Evolutionary conservation across 1,140 invertebrate species (phyloP), one percentile per base, ranked within the genome.

Genomic region (Augochlora pura): DNA sequence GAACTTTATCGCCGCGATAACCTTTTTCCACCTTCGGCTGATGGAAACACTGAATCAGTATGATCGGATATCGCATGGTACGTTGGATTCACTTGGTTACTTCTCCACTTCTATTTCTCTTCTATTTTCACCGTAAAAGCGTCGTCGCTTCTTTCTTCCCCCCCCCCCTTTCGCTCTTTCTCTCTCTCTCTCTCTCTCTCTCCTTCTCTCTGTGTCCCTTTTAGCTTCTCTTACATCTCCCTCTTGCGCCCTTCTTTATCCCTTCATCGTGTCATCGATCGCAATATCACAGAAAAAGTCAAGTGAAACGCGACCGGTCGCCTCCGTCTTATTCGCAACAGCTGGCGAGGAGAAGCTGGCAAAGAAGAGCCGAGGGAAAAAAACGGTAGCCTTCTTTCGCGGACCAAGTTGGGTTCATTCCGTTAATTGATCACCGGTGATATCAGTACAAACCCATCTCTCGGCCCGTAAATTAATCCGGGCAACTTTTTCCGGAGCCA

Each of bases 11-110:
- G 63, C 72, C 59, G 46, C 76, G 68, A 72, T 72, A 80, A 80
- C 54, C 64, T 76, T 68, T 42, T 27, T 38, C 73, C 65, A 18
- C 21, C 27, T 27, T 9, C 27, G 46, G 21, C 65, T 42, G 65
- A 80, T 76, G 72, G 78, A 76, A 68, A 80, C 78, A 76, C 73
- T 64, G 78, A 80, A 80, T 80, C 78, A 63, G 78, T 76, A 80
- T 32, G 78, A 80, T 80, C 72, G 73, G 46, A 80, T 80, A 80
- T 76, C 78, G 32, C 63, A 49, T 14, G 70, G 52, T 49, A 75
- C 71, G 68, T 64, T 72, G 46, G 49, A 72, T 72, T 78, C 76
- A 64, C 69, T 64, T 39, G 75, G 75, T 77, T 77, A 71, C 67
- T 71, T 77, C 67, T 70, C 42, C 7, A n/a, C 42, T 70, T 16